phyloP scores from a whole-genome alignment of 2,113 vertebrate genomes.

The Dunckerocampus dactyliophorus region DNA sequence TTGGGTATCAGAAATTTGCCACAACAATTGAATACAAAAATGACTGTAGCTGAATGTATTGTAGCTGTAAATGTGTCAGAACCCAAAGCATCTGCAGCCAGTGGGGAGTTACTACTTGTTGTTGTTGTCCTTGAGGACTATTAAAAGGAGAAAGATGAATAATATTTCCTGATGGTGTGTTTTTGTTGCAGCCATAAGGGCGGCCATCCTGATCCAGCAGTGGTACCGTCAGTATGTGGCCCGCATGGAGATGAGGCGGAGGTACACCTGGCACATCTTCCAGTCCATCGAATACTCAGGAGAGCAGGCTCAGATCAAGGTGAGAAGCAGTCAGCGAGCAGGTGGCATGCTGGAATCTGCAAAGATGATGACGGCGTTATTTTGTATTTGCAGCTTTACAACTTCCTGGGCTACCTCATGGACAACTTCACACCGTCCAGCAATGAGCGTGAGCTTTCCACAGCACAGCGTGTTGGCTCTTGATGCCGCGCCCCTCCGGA shows the following conservation, averaged over 20 bases:
- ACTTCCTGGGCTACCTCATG: constrained; percentile 92
- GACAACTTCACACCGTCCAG: constrained; percentile 84
- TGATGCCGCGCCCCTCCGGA: background rate
- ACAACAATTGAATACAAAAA: no score
- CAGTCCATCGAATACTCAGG: constrained; percentile 92
- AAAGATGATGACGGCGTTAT: background rate
- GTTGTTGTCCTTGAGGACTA: no score
- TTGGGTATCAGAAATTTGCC: no score
- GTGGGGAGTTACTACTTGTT: no score
- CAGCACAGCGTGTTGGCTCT: background rate
- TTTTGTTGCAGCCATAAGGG: constrained; percentile 77
- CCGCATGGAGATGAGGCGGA: constrained; percentile 84
- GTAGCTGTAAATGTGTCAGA: no score
- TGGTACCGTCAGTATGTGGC: constrained; percentile 87
- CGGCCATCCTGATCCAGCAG: constrained; percentile 83
- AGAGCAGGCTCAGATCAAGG: constrained; percentile 92
- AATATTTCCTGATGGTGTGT: background rate
- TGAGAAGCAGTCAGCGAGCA: constrained; percentile 31
- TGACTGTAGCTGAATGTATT: no score
- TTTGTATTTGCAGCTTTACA: constrained; percentile 78
- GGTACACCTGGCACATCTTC: constrained; percentile 93
- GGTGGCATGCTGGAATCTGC: background rate
- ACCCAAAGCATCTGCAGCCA: no score
- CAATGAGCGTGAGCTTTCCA: constrained; percentile 79
- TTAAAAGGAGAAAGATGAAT: no score